Evolutionary conservation across 2,888 invertebrate genomes (phyloP), one percentile per base, ranked within the genome.

Genomic region (Dolichomitus sp.): DNA sequence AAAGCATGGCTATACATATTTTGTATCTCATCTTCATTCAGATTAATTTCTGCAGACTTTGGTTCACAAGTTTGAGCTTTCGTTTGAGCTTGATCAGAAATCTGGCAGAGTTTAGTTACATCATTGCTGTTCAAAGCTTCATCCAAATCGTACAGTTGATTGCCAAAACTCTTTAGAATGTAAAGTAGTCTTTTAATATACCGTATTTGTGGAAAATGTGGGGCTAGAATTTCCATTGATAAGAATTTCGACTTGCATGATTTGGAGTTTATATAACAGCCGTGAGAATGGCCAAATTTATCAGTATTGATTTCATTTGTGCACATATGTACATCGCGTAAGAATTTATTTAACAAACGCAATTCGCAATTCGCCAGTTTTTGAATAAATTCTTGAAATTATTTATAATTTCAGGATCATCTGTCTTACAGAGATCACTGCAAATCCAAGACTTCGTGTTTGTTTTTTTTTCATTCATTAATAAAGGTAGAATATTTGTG

Each of bases 1-100:
- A 85, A 84, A 9, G 82, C 77, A 17, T 12, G 19, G 30, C 14
- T 12, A 52, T 68, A 78, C 23, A 57, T 11, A 0, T 50, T 14
- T 30, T 19, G 69, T 52, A 84, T 83, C 7, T 80, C 68, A 9
- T 80, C 76, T 74, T 84, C 82, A 17, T 82, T 59, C 6, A 76
- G 11, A 40, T 72, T 27, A 12, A 83, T 83, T 80, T 79, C 69
- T 17, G 14, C 11, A 7, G 17, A n/a, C 14, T 33, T 19, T 0
- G 27, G 30, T 14, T 59, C 63, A 1, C 66, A 75, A 37, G 77
- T 72, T n/a, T 59, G n/a, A 17, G 75, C 83, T 30, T 45, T 76
- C 14, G 27, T 52, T 11, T 68, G 6, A 45, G 82, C 65, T 66
- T 80, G 33, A 19, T 59, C 48, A 14, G 76, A 4, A 27, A 84